Percentiles rank a stretch among this genome's conserved stretches.
These are phyloP conservation scores for Thymelicus acteon DNA, from an alignment of 2,888 invertebrate genomes.

Conservation along the genomic window DNA sequence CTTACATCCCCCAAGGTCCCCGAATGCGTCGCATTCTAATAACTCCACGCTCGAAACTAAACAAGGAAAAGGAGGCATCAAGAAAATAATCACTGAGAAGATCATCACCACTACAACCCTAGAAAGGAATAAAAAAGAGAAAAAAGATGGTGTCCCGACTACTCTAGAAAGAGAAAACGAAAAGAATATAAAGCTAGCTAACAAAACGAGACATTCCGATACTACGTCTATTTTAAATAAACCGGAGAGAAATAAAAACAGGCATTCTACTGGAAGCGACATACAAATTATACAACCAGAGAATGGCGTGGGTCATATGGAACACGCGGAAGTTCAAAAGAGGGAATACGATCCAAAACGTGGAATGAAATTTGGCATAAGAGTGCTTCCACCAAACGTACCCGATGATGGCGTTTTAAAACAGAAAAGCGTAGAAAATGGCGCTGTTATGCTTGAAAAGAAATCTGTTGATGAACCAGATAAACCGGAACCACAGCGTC, in stretches of 20 bases:
- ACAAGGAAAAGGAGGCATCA: constrained; percentile 74
- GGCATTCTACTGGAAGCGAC: constrained; percentile 71
- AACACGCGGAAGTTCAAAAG: constrained; percentile 82
- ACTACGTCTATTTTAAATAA: constrained; percentile 62
- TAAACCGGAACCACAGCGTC: constrained; percentile 68
- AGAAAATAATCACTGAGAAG: constrained; percentile 80
- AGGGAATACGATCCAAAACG: constrained; percentile 83
- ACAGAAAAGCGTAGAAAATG: constrained; percentile 76
- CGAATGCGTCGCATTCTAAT: constrained; percentile 75
- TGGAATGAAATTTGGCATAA: constrained; percentile 88
- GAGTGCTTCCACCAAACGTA: constrained; percentile 86
- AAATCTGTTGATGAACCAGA: constrained; percentile 73
- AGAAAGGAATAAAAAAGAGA: constrained; percentile 79
- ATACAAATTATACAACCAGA: constrained; percentile 74
- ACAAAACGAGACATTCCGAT: constrained; percentile 69
- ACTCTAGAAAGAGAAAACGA: constrained; percentile 81
- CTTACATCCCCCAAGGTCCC: constrained; percentile 75
- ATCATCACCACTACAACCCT: constrained; percentile 76
- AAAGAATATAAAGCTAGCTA: constrained; percentile 74
- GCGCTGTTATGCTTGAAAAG: constrained; percentile 64
- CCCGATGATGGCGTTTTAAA: constrained; percentile 81
- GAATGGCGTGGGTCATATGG: constrained; percentile 69
- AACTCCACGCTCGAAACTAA: constrained; percentile 80
- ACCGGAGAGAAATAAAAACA: constrained; percentile 71
- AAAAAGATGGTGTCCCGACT: constrained; percentile 63